Percentiles rank a stretch among this genome's conserved stretches.
phyloP scores from a whole-genome alignment of 1,140 invertebrate genomes.

The Bicyclus anynana region DNA sequence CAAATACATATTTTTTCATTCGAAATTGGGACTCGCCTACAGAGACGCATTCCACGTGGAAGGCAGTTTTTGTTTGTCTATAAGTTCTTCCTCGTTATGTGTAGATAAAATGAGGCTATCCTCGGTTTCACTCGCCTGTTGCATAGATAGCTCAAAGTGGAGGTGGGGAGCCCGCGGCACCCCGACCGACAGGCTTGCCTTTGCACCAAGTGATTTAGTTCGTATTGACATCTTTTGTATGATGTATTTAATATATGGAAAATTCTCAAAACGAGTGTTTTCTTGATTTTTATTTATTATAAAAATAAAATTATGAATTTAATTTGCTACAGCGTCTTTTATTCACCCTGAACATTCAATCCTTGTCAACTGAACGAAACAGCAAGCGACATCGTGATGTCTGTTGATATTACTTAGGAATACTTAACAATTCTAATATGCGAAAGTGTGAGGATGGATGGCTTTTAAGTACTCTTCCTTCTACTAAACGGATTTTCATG shows the following conservation, averaged over 20 bases:
- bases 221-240: slow-evolving; percentile 76
- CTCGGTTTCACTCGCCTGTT: slow-evolving; percentile 66
- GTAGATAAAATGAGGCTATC: slow-evolving; percentile 63
- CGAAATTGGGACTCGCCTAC: slow-evolving; percentile 53
- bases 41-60: slow-evolving; percentile 63
- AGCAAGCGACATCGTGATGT: too few species aligned
- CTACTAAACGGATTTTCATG: too few species aligned
- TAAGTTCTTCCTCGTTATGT: slow-evolving; percentile 61
- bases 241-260: slow-evolving; percentile 75
- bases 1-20: slow-evolving; percentile 65
- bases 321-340: slow-evolving; percentile 70
- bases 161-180: slow-evolving; percentile 36
- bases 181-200: slow-evolving; percentile 73
- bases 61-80: slow-evolving; percentile 56
- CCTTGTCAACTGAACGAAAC: too few species aligned
- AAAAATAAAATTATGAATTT: slow-evolving; percentile 77
- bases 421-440: too few species aligned
- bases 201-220: slow-evolving; percentile 78
- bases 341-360: slow-evolving; percentile 25
- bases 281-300: slow-evolving; percentile 76
- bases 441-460: too few species aligned
- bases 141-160: slow-evolving; percentile 50
- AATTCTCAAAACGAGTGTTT: slow-evolving; percentile 72
- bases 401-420: too few species aligned
- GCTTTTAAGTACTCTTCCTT: too few species aligned